A percentile compares a stretch with the other conserved stretches of the same genome.
phyloP scores from a whole-genome alignment of 2,797 vertebrate species.

The Sebastiscus albofasciatus region DNA sequence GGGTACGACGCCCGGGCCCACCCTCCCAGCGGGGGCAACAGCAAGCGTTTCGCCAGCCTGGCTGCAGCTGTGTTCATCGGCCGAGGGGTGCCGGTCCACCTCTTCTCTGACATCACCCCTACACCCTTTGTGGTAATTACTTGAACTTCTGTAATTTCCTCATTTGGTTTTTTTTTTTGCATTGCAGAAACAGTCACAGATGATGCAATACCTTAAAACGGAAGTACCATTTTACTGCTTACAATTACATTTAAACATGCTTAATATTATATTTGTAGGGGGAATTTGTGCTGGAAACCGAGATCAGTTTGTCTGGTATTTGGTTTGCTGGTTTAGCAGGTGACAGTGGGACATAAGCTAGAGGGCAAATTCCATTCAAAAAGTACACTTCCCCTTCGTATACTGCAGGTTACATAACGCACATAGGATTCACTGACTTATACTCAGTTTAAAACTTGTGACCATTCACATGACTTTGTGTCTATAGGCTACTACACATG shows the following conservation, averaged over 20 bases:
- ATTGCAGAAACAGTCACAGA: not conserved
- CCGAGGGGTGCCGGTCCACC: constrained; percentile 90
- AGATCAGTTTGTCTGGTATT: not conserved
- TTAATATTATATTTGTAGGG: not conserved
- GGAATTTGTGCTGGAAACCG: not conserved
- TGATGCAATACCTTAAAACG: not conserved
- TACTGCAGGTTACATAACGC: constrained; percentile 50
- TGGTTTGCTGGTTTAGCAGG: not conserved
- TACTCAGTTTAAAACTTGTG: not conserved
- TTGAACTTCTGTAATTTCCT: constrained; percentile 8
- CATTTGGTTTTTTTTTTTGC: not conserved
- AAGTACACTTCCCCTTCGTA: not conserved
- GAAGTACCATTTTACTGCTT: not conserved
- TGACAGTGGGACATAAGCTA: constrained; percentile 5
- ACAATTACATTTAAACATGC: not conserved
- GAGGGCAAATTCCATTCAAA: constrained; percentile 60
- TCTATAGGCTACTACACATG: not conserved
- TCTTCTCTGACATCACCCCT: constrained; percentile 93
- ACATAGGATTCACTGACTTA: not conserved
- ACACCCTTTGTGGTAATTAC: constrained; percentile 94
- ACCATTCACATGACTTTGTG: not conserved
- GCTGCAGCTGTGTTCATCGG: constrained; percentile 90
- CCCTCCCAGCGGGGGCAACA: constrained; percentile 89
- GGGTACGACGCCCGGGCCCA: constrained; percentile 94
- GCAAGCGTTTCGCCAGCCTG: constrained; percentile 91